Base-by-base conservation (phyloP, 2,888 invertebrate species). In the Melanophora roralis region DNA sequence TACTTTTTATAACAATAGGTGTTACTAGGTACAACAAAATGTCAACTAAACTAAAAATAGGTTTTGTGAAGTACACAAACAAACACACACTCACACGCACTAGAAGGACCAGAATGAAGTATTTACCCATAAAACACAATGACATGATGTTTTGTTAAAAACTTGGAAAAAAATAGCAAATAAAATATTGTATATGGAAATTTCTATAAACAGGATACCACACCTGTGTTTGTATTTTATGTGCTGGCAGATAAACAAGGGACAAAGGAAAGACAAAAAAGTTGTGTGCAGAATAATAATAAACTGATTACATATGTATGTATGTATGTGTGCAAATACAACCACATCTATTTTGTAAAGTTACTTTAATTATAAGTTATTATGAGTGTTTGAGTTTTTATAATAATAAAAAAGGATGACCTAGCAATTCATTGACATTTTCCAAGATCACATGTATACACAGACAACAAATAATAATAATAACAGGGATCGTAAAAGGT, bases 31-130 rank as follows among this genome's bases (percentile, higher is more conserved):
- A 69, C 55, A 72, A 32, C 47, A 55, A 67, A 72, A 78, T 72
- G 72, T 73, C 72, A 78, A 72, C 77, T 40, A 57, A 64, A 23
- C 69, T 69, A 76, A 69, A 76, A 69, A 69, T 69, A 69, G 69
- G 32, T 62, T 27, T 27, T 75, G 75, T 60, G 21, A 36, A 47
- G 12, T 38, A 55, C 14, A 40, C n/a, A 23, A 2, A 55, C n/a
- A 47, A 8, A 55, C 8, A n/a, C n/a, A 14, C 21, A 49, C 32
- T 19, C 45, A 45, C 23, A 65, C 27, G n/a, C 21, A 11, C 14
- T n/a, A n/a, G n/a, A n/a, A n/a, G n/a, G n/a, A n/a, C n/a, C n/a
- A n/a, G n/a, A n/a, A 34, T 12, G 21, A 3, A 47, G 47, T 47
- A 21, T 47, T 16, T 47, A 8, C 11, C 62, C 16, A 16, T 16